These are phyloP conservation scores for Anableps anableps DNA, from an alignment of 2,797 vertebrate genomes.

Conservation along the genomic window DNA sequence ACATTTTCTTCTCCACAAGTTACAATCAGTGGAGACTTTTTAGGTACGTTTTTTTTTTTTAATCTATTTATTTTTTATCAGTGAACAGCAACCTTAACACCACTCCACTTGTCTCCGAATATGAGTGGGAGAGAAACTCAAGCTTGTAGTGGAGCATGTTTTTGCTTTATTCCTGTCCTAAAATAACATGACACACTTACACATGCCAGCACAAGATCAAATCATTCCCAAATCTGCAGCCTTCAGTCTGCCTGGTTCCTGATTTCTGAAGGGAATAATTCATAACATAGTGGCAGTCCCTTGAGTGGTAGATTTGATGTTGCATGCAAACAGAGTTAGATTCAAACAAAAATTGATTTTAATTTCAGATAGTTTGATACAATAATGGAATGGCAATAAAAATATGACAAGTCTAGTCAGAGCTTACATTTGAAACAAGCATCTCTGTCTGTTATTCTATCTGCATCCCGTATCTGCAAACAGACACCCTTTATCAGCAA, in stretches of 20 bases:
- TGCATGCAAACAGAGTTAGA: constrained; percentile 2
- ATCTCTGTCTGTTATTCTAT: not conserved
- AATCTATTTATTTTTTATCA: not conserved
- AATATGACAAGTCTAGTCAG: constrained; percentile 7
- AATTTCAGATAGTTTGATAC: not conserved
- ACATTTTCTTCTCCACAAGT: not conserved
- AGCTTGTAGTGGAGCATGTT: not conserved
- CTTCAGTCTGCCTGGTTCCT: constrained; percentile 13
- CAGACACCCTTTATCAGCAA: not conserved
- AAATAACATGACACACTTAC: constrained; percentile 54
- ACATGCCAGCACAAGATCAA: constrained; percentile 25
- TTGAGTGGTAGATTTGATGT: not conserved
- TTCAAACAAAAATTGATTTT: constrained; percentile 1
- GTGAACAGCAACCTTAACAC: not conserved
- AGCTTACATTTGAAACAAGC: constrained; percentile 29
- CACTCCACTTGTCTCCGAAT: not conserved
- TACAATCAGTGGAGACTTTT: constrained; percentile 15
- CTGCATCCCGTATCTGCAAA: constrained; percentile 1
- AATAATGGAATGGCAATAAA: not conserved
- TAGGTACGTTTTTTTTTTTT: not conserved
- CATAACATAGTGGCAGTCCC: constrained; percentile 39
- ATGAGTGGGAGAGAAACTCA: not conserved
- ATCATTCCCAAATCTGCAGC: constrained; percentile 32
- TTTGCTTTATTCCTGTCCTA: constrained; percentile 32
- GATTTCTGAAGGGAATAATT: constrained; percentile 59